Evolutionary conservation across 2,888 invertebrate species (phyloP).

Genomic region (Phortica okadai): DNA sequence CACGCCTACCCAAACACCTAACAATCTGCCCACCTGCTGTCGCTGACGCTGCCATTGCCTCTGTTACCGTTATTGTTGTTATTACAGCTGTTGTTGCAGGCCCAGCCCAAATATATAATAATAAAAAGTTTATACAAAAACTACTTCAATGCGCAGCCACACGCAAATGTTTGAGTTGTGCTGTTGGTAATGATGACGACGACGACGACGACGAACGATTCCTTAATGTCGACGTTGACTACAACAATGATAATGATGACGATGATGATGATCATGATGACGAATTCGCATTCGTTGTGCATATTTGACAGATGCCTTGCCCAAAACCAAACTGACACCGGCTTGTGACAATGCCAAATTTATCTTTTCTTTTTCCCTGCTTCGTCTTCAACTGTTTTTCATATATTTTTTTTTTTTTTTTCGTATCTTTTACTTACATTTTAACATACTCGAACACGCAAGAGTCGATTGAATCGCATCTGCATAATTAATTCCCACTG

Average conservation of each 20-base stretch:
- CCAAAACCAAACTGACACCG: not conserved
- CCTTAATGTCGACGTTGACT: not conserved
- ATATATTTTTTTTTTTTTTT: not conserved
- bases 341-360: conserved; percentile 2
- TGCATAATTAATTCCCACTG: conserved; percentile 69
- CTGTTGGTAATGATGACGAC: not conserved
- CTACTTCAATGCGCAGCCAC: conserved; percentile 14
- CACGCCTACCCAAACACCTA: conserved; percentile 19
- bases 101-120: conserved; percentile 12
- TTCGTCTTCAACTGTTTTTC: not conserved
- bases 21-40: not conserved
- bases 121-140: conserved; percentile 3
- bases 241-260: not conserved
- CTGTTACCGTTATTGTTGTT: not conserved
- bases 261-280: not conserved
- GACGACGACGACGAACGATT: not conserved
- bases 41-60: not conserved
- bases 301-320: conserved; percentile 18
- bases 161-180: not conserved
- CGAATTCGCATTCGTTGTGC: not conserved
- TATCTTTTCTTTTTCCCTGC: not conserved
- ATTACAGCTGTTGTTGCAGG: not conserved
- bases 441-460: conserved; percentile 71
- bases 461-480: conserved; percentile 66
- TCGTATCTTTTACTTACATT: conserved; percentile 52